phyloP scores from a whole-genome alignment of 2,888 invertebrate species.

The Phyto melanocephala region DNA sequence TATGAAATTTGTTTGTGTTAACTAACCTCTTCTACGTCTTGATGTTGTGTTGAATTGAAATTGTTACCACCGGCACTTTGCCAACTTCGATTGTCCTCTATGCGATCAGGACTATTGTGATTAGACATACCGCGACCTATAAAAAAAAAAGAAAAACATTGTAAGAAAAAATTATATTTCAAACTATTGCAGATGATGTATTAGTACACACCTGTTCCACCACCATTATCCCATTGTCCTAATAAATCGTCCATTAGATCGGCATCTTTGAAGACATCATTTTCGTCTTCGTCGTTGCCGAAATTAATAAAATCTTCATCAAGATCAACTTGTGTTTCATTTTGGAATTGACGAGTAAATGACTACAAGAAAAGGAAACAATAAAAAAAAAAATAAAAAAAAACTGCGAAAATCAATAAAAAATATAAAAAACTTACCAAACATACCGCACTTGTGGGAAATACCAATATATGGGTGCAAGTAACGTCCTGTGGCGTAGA shows the following conservation, averaged over 20 bases:
- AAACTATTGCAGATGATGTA: too few relatives aligned
- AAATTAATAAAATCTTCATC: conserved; percentile 85
- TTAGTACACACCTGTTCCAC: conserved; percentile 66
- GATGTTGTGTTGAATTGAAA: conserved; percentile 76
- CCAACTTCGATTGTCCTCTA: conserved; percentile 79
- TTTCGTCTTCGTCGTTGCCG: conserved; percentile 81
- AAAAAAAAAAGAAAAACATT: conserved; percentile 72
- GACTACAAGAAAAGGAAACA: conserved; percentile 66
- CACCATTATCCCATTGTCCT: conserved; percentile 81
- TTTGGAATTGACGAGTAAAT: conserved; percentile 75
- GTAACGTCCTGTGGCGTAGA: conserved; percentile 98
- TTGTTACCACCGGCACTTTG: conserved; percentile 80
- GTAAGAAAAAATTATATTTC: too few relatives aligned
- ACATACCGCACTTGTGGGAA: conserved; percentile 97
- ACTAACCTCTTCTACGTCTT: conserved; percentile 78
- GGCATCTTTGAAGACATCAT: conserved; percentile 75
- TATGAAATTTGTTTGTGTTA: too few relatives aligned
- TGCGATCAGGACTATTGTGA: conserved; percentile 81
- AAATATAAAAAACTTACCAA: conserved; percentile 81
- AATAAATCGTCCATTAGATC: conserved; percentile 87
- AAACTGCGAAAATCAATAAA: neutral
- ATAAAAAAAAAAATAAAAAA: neutral
- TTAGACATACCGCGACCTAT: conserved; percentile 79
- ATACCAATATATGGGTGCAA: conserved; percentile 98
- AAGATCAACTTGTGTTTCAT: conserved; percentile 80